Evolutionary conservation across 2,888 invertebrate genomes (phyloP).

Genomic region (Gerris lacustris): DNA sequence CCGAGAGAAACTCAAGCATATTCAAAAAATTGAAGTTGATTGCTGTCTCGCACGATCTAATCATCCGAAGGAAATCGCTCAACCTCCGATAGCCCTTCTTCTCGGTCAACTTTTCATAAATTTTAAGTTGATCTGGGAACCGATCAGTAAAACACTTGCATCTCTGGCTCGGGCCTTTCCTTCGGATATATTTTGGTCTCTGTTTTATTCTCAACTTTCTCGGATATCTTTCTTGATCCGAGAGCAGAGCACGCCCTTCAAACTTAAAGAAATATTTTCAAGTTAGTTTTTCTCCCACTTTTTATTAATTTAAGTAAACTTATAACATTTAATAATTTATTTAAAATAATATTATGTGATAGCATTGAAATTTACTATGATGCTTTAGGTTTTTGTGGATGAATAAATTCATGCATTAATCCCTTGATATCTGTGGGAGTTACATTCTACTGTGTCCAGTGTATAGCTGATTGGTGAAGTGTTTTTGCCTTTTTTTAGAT

Average conservation of each 20-base stretch:
- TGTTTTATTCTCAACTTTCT: constrained; percentile 49
- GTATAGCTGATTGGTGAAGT: too few relatives aligned
- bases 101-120: constrained; percentile 73
- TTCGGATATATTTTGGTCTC: constrained; percentile 56
- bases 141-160: constrained; percentile 59
- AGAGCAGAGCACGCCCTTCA: constrained; percentile 15
- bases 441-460: too few relatives aligned
- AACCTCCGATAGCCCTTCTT: constrained; percentile 61
- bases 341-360: too few relatives aligned
- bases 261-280: constrained; percentile 18
- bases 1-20: constrained; percentile 57
- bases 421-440: too few relatives aligned
- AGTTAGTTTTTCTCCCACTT: constrained; percentile 6
- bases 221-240: constrained; percentile 17
- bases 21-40: constrained; percentile 54
- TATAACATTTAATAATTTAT: too few relatives aligned
- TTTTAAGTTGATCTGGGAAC: constrained; percentile 81
- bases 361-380: too few relatives aligned
- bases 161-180: constrained; percentile 55
- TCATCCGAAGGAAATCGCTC: constrained; percentile 18
- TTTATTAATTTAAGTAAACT: too few relatives aligned
- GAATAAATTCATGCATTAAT: too few relatives aligned
- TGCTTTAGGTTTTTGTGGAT: too few relatives aligned
- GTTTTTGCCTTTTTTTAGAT: too few relatives aligned
- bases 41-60: constrained; percentile 12